phyloP scores from a whole-genome alignment of 2,797 vertebrate genomes.

The Sebastes jordani region DNA sequence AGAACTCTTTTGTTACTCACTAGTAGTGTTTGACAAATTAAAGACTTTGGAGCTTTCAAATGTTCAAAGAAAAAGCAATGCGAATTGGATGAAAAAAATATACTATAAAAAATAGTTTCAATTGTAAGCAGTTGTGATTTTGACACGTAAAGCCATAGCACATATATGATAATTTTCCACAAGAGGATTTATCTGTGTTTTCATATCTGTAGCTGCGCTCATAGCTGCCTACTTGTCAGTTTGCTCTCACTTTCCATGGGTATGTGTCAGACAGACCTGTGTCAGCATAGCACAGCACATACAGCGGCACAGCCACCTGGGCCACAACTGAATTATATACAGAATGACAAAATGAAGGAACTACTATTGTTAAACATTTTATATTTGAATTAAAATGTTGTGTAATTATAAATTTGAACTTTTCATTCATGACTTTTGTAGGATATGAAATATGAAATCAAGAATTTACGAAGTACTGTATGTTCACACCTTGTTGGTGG shows the following conservation, averaged over 20 bases:
- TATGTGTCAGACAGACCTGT: constrained; percentile 51
- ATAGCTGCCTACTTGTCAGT: constrained; percentile 35
- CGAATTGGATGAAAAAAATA: background rate
- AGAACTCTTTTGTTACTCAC: background rate
- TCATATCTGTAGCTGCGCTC: constrained; percentile 9
- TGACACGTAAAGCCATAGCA: background rate
- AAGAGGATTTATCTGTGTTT: constrained; percentile 16
- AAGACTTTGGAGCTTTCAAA: background rate
- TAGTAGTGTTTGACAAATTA: background rate
- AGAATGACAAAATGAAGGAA: background rate
- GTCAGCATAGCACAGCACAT: constrained; percentile 12
- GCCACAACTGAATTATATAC: background rate
- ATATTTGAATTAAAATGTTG: background rate
- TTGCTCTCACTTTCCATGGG: constrained; percentile 63
- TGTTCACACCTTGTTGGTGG: background rate
- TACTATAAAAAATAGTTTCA: background rate
- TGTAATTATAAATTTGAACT: too few species aligned
- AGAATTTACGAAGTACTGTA: background rate
- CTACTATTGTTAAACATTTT: background rate
- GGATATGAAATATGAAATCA: background rate
- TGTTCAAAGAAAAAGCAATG: background rate
- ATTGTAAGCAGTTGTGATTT: constrained; percentile 11
- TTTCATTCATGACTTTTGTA: background rate
- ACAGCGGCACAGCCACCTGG: background rate
- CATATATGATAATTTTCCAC: constrained; percentile 37